Percentiles rank a stretch among this genome's conserved stretches.
phyloP scores from a whole-genome alignment of 1,140 invertebrate genomes.

The Drosophila rufa region DNA sequence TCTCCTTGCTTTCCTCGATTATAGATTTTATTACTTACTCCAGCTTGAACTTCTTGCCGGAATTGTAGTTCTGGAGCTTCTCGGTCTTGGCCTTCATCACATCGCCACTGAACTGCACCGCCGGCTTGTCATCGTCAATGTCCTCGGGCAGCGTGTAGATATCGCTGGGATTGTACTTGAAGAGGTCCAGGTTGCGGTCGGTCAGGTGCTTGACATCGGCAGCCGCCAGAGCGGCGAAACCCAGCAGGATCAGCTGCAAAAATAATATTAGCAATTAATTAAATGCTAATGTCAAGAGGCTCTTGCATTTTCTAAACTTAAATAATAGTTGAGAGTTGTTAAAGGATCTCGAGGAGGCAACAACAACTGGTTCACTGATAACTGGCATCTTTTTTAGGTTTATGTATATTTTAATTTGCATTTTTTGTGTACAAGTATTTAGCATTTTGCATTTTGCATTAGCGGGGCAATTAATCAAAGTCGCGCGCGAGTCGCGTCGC shows the following conservation, averaged over 20 bases:
- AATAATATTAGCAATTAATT: background rate
- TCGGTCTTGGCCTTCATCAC: conserved; percentile 83
- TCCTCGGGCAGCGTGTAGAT: conserved; percentile 82
- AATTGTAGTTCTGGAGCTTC: conserved; percentile 71
- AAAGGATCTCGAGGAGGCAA: background rate
- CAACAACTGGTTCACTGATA: background rate
- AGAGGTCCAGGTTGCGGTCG: conserved; percentile 79
- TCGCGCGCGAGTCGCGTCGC: conserved; percentile 63
- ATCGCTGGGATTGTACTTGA: conserved; percentile 82
- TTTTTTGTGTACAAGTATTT: conserved; percentile 1
- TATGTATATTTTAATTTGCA: conserved; percentile 8
- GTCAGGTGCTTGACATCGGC: conserved; percentile 79
- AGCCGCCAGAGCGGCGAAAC: conserved; percentile 61
- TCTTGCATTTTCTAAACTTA: too few relatives aligned
- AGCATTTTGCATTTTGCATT: conserved; percentile 41
- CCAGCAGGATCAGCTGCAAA: conserved; percentile 64
- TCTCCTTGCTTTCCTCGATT: background rate
- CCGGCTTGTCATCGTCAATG: conserved; percentile 83
- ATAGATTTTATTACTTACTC: conserved; percentile 60
- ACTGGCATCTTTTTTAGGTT: conserved; percentile 23
- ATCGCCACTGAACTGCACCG: conserved; percentile 74
- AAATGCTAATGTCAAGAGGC: too few relatives aligned
- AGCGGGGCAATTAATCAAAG: conserved; percentile 68
- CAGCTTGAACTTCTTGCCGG: conserved; percentile 81
- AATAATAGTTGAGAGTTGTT: too few relatives aligned